Evolutionary conservation across 2,113 vertebrate species (phyloP).

Genomic region (Pomatorhinus ruficollis): DNA sequence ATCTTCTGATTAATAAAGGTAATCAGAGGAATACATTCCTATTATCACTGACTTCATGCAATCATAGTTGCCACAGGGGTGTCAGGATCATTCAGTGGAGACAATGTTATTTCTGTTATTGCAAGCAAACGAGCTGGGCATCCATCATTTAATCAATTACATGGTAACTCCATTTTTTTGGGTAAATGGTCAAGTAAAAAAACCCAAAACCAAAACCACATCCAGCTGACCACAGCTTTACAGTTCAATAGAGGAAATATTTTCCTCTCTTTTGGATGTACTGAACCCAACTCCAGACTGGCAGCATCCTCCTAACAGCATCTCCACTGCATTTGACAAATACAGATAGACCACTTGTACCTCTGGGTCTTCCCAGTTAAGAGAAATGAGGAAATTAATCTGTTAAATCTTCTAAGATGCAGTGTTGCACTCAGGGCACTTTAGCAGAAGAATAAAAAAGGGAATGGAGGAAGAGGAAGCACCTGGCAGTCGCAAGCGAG

Average conservation of each 20-base stretch:
- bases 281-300: background rate
- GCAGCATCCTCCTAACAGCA: background rate
- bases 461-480: background rate
- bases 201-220: background rate
- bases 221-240: background rate
- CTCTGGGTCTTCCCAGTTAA: background rate
- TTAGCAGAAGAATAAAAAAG: background rate
- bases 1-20: background rate
- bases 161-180: background rate
- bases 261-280: background rate
- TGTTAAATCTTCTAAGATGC: background rate
- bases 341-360: background rate
- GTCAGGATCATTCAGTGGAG: background rate
- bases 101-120: fast-evolving
- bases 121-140: background rate
- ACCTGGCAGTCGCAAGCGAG: background rate
- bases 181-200: background rate
- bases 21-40: background rate
- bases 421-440: background rate
- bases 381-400: background rate
- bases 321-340: background rate
- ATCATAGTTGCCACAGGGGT: background rate
- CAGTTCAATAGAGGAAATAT: background rate
- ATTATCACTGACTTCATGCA: background rate
- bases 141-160: background rate